phyloP scores from a whole-genome alignment of 2,888 invertebrate species.

The Allolobophora icterica region DNA sequence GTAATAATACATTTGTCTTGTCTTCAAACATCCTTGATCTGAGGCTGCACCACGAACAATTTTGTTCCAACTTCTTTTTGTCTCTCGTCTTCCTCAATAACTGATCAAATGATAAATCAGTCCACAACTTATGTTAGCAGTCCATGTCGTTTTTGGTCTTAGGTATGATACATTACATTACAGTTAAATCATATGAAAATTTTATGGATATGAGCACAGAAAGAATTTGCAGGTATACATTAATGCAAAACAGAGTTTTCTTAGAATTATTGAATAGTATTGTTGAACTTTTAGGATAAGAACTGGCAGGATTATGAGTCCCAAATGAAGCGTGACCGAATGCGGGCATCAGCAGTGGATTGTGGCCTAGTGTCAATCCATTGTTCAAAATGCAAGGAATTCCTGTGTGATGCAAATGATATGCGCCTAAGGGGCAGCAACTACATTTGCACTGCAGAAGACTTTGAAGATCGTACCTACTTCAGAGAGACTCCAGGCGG shows the following conservation, averaged over 20 bases:
- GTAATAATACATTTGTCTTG: no score
- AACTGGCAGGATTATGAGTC: neutral
- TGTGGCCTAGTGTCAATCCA: slow-evolving; percentile 19
- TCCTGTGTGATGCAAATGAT: slow-evolving; percentile 5
- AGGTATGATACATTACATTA: no score
- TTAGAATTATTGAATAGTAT: neutral
- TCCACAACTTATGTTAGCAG: no score
- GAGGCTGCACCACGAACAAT: no score
- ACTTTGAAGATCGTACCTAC: slow-evolving; percentile 26
- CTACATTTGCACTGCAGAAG: slow-evolving; percentile 35
- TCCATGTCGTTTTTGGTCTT: no score
- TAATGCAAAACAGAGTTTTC: neutral
- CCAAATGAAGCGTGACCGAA: neutral
- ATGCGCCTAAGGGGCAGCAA: slow-evolving; percentile 25
- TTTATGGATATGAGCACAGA: neutral
- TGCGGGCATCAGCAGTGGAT: neutral
- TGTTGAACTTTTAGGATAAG: neutral
- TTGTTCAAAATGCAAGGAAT: slow-evolving; percentile 8
- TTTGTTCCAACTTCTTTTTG: no score
- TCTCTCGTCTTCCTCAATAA: no score
- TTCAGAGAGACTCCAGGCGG: neutral
- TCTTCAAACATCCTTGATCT: no score
- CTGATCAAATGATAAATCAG: no score
- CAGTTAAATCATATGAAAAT: neutral
- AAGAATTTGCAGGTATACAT: neutral